These are phyloP conservation scores for Sebastes goodei DNA, from an alignment of 2,797 vertebrate species.

Conservation along the genomic window DNA sequence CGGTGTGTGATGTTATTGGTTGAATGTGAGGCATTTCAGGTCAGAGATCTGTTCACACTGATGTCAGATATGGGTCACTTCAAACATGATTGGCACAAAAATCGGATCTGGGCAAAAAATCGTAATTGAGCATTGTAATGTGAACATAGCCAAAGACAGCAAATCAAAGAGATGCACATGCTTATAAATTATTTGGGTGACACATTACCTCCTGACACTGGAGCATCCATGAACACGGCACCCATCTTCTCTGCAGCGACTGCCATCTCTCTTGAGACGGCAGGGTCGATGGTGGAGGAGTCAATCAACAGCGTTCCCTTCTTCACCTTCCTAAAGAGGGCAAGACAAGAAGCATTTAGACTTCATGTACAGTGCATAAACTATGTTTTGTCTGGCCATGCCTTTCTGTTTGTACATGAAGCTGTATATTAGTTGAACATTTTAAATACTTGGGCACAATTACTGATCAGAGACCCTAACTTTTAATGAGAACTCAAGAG, in stretches of 20 bases:
- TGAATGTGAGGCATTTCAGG: too few species aligned
- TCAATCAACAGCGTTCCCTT: slow-evolving; percentile 96
- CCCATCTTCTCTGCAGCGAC: slow-evolving; percentile 94
- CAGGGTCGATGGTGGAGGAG: slow-evolving; percentile 97
- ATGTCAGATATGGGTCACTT: too few species aligned
- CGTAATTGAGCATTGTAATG: too few species aligned
- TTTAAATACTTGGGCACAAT: too few species aligned
- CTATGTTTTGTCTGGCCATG: background rate
- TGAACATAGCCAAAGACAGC: background rate
- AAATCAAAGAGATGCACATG: background rate
- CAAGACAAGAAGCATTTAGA: background rate
- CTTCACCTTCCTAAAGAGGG: slow-evolving; percentile 90
- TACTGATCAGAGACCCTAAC: too few species aligned
- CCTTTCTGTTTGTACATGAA: background rate
- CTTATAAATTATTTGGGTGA: background rate
- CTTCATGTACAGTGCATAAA: background rate
- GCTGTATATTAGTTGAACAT: too few species aligned
- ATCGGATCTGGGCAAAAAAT: too few species aligned
- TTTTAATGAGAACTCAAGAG: too few species aligned
- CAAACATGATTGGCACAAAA: too few species aligned
- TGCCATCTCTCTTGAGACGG: slow-evolving; percentile 93
- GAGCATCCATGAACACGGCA: slow-evolving; percentile 98
- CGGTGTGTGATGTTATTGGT: too few species aligned
- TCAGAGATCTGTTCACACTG: too few species aligned
- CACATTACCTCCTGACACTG: slow-evolving; percentile 94